Percentiles rank a stretch among this genome's conserved stretches.
Evolutionary conservation across 2,113 vertebrate genomes (phyloP).

Genomic region (Pachypanchax playfairii): DNA sequence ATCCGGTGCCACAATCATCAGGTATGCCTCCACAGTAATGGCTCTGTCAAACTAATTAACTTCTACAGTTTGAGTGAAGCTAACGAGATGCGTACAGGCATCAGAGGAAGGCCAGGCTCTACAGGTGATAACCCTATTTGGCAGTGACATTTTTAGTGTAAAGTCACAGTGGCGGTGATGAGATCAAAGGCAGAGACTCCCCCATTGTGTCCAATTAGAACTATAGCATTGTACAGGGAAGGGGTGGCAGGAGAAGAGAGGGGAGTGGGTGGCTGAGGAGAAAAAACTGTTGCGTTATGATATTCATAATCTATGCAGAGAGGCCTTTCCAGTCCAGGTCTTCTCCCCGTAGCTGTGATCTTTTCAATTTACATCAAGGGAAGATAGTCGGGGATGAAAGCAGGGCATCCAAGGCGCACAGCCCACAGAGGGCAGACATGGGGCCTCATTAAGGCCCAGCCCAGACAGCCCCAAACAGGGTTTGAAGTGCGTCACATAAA

Average conservation of each 20-base stretch:
- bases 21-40: constrained; percentile 82
- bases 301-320: constrained; percentile 97
- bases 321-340: constrained; percentile 91
- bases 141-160: constrained; percentile 99
- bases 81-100: constrained; percentile 92
- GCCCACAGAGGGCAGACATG: constrained; percentile 84
- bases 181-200: constrained; percentile 96
- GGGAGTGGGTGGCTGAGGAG: constrained; percentile 46
- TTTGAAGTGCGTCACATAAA: constrained; percentile 83
- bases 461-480: constrained; percentile 77
- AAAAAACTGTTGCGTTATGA: constrained; percentile 88
- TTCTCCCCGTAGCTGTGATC: constrained; percentile 94
- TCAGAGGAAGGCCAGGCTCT: constrained; percentile 94
- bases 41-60: constrained; percentile 95
- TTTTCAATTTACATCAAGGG: constrained; percentile 93
- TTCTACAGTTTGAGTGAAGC: constrained; percentile 91
- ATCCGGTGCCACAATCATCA: constrained; percentile 77
- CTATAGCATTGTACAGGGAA: constrained; percentile 86
- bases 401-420: constrained; percentile 82
- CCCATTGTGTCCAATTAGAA: constrained; percentile 99
- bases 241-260: constrained; percentile 46
- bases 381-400: constrained; percentile 88
- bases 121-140: constrained; percentile 99
- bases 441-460: constrained; percentile 83
- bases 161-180: constrained; percentile 96